Base-by-base conservation (phyloP, 2,888 invertebrate genomes). In the Prostheceraeus crozeri region DNA sequence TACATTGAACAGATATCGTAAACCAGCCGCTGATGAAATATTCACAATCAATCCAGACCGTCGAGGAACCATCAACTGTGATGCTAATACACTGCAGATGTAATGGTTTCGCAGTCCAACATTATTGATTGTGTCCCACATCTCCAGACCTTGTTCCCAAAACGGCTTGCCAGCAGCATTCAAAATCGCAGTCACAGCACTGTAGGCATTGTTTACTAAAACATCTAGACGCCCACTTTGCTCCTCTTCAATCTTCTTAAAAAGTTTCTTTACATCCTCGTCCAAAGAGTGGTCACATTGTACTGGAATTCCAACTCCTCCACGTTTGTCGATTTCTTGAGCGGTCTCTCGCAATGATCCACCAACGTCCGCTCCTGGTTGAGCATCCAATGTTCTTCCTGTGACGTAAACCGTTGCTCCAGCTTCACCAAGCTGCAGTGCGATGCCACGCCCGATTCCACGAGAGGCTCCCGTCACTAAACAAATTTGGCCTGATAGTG, bases 41-140 rank as follows among this genome's bases (percentile, higher is more conserved):
- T 76, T 76, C 2, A 78, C 72, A 53, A 78, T 77, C n/a, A 79
- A 66, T 3, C 78, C 78, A 2, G 62, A 57, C 46, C 69, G 69
- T 35, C 67, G 65, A 11, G 68, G 67, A 1, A 73, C 72, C 78
- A 79, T 78, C 62, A 78, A 64, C 36, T 71, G 64, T 1, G 76
- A 69, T 2, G 76, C 78, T 54, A 72, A 70, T 1, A 74, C 72
- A 11, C 74, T 61, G 63, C 78, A 78, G 35, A 74, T 67, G 65
- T 78, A 78, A 63, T 79, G 76, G 62, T 76, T 77, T 40, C 74
- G 71, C 21, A 79, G 68, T n/a, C 78, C 78, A 14, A 78, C 76
- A 53, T 69, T 68, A 60, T 76, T 74, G 11, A 77, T 70, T 1
- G 67, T 67, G 67, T 78, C 78, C 76, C 76, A 78, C 55, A 74